Base-by-base conservation (phyloP, 2,113 vertebrate species). In the Ivindomyrus marchei region DNA sequence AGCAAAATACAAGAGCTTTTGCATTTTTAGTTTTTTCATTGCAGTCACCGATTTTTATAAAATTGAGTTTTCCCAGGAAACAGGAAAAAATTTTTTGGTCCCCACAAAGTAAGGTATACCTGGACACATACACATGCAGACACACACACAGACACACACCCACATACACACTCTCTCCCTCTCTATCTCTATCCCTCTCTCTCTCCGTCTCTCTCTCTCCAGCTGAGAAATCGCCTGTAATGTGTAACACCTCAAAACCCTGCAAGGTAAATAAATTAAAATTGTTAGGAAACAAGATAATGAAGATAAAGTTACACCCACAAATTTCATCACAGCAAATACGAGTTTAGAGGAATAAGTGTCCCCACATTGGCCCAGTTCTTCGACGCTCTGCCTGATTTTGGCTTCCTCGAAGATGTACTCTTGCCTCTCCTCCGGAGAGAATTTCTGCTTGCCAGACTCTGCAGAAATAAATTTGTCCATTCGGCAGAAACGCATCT, bases 401-500 rank as follows among this genome's bases (percentile, higher is more conserved):
- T 47, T 85, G 21, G 83, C 39, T 85, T 47, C 39, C 19, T 46
- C 21, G 45, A 47, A 85, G 83, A 85, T 85, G 45, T 46, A n/a
- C 36, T n/a, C 45, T 11, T 4, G 17, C 39, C 45, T 85, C 21
- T n/a, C 45, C 83, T 85, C 42, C 83, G 3, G 83, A 85, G 83
- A 85, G 24, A 85, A 45, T 47, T 24, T 85, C 21, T 85, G 45
- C 39, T 47, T 85, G 83, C 45, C 83, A 85, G 83, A 24, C 83
- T 46, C 19, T 47, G 83, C 83, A 85, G 83, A 85, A 85, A 85
- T 85, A 85, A 85, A 85, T 85, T 46, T 85, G 83, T 85, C 83
- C 83, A 85, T 85, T 85, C 83, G 21, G 42, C 83, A 85, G 36
- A 85, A 85, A 85, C 3, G 21, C 42, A 24, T 42, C 39, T 85